These are phyloP conservation scores for Hirtodrosophila alboralis DNA, from an alignment of 2,888 invertebrate species.

Conservation along the genomic window DNA sequence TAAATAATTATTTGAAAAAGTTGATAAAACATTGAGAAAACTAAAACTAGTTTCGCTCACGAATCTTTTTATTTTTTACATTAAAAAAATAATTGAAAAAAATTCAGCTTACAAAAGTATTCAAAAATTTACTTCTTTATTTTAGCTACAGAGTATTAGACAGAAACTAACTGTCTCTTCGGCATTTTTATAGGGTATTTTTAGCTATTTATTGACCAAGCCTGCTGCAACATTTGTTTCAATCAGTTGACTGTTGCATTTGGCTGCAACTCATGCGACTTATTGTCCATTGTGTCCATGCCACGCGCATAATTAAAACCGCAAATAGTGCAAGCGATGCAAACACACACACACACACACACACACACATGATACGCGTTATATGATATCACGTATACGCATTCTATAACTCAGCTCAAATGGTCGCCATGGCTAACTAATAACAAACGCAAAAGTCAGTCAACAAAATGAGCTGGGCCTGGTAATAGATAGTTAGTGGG, in stretches of 20 bases:
- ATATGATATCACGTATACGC: constrained; percentile 24
- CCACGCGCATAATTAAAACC: constrained; percentile 55
- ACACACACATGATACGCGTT: constrained; percentile 16
- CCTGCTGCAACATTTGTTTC: constrained; percentile 48
- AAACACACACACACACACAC: not conserved
- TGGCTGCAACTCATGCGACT: constrained; percentile 28
- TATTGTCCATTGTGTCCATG: constrained; percentile 53
- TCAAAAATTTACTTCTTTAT: no score
- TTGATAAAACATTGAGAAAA: no score
- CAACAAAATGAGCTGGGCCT: constrained; percentile 40
- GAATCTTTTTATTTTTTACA: no score
- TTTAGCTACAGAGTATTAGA: no score
- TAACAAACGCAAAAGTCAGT: constrained; percentile 41
- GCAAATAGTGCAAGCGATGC: constrained; percentile 47
- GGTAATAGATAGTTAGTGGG: constrained; percentile 1
- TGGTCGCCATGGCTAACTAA: constrained; percentile 49
- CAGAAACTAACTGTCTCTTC: no score
- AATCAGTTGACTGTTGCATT: constrained; percentile 45
- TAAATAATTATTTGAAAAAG: no score
- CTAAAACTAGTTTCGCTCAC: no score
- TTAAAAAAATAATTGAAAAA: no score
- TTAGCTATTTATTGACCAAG: constrained; percentile 14
- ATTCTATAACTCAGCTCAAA: constrained; percentile 25
- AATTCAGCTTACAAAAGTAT: no score
- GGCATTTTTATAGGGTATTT: constrained; percentile 35